Percentiles rank a stretch among this genome's conserved stretches.
phyloP scores from a whole-genome alignment of 2,888 invertebrate species.

The Scelioninae gen. 1 region DNA sequence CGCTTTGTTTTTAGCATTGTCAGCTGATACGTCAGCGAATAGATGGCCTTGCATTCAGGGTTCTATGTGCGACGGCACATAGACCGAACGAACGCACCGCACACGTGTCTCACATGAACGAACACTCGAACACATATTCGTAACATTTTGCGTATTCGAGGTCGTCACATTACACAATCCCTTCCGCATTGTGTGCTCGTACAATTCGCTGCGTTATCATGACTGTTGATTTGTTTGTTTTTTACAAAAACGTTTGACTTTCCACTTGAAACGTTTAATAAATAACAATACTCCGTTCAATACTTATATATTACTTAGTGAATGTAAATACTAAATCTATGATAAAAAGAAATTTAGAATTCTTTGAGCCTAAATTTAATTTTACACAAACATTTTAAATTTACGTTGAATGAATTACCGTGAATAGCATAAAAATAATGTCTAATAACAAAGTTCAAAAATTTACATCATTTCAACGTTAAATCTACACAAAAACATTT shows the following conservation, averaged over 20 bases:
- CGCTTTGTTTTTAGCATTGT: constrained; percentile 66
- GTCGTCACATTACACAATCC: constrained; percentile 70
- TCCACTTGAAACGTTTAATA: no score
- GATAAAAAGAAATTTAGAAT: no score
- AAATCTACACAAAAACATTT: no score
- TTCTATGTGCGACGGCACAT: constrained; percentile 51
- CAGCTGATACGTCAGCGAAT: constrained; percentile 72
- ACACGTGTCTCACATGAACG: constrained; percentile 60
- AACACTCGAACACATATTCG: constrained; percentile 60
- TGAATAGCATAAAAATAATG: no score
- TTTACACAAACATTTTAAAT: no score
- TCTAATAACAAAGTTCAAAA: no score
- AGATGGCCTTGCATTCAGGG: constrained; percentile 72
- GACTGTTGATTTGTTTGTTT: constrained; percentile 18
- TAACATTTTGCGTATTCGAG: constrained; percentile 70
- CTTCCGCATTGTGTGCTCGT: constrained; percentile 69
- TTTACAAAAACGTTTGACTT: constrained; percentile 9
- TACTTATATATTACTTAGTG: no score
- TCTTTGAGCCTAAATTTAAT: no score
- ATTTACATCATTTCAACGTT: no score
- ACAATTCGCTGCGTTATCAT: constrained; percentile 45
- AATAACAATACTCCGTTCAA: no score
- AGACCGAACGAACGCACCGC: constrained; percentile 50
- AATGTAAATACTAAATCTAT: no score
- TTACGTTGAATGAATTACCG: no score